Base-by-base conservation (phyloP, 2,113 vertebrate species). In the Coregonus clupeaformis region DNA sequence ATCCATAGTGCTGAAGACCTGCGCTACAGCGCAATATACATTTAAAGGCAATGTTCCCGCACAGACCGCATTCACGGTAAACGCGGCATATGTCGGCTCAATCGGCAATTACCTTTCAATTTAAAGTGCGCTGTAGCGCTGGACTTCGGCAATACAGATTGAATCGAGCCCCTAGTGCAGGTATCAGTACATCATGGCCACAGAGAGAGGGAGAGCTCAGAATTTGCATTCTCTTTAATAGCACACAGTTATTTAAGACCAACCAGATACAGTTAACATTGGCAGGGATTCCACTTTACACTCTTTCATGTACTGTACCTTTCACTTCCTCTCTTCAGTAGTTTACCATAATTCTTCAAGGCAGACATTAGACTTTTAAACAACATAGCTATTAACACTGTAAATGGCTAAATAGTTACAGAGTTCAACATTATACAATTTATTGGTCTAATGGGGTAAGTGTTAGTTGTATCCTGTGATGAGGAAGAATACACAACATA, bases 211-310 rank as follows among this genome's bases (percentile, higher is more conserved):
- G 36, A 77, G 12, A 66, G 20, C 73, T 77, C 24, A 72, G 63
- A 74, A 73, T 71, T 68, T 29, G 32, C 45, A 62, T 36, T 68
- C 20, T 75, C 71, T 78, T 77, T 73, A 47, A 69, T 52, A 24
- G 63, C 77, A 75, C 69, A 68, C 29, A 75, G 13, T 72, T 52
- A 60, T 47, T 24, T 70, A 64, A 47, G 60, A 64, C 32, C 29
- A 30, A 75, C 45, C 65, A 25, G 64, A 7, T 59, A 14, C 36
- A 57, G 69, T 65, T 65, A n/a, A 76, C 68, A 72, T 63, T 71
- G 74, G 57, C 55, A 69, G 69, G 36, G 71, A 71, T 66, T 52
- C 70, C 59, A 74, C 25, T 12, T 68, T 1, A 69, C 16, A 71
- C 62, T 78, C 68, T 63, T 20, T 69, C 63, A 22, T 27, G n/a